Percentiles rank a stretch among this genome's conserved stretches.
Evolutionary conservation across 30 jellyfish, hydroid and myxozoan species (phyloP).

Genomic region (Haliclystus octoradiatus): DNA sequence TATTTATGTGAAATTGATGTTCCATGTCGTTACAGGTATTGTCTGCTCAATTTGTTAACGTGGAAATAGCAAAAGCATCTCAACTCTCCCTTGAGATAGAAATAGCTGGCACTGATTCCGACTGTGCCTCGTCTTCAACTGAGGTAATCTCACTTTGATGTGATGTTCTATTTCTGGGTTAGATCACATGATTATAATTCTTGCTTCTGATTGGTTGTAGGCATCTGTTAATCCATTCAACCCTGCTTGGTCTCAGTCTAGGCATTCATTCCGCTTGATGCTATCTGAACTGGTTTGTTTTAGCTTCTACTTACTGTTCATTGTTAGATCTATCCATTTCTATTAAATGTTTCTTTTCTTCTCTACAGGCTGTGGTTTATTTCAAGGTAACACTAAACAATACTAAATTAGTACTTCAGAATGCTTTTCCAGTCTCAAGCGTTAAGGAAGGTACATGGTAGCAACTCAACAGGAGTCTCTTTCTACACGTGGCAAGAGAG

Average conservation of each 20-base stretch:
- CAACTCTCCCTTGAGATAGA: slow-evolving; percentile 56
- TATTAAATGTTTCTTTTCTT: background rate
- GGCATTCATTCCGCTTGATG: slow-evolving; percentile 14
- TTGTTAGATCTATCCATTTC: too few relatives aligned
- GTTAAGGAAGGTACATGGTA: slow-evolving; percentile 55
- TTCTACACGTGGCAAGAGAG: too few relatives aligned
- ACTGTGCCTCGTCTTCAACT: slow-evolving; percentile 18
- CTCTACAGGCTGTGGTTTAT: slow-evolving; percentile 51
- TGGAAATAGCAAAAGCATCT: slow-evolving; percentile 27
- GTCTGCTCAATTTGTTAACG: slow-evolving; percentile 59
- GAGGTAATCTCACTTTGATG: slow-evolving; percentile 19
- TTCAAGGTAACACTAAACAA: slow-evolving; percentile 44
- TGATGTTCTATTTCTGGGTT: background rate
- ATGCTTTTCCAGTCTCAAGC: slow-evolving; percentile 33
- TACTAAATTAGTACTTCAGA: slow-evolving; percentile 36
- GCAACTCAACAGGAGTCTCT: too few relatives aligned
- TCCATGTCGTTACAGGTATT: slow-evolving; percentile 21
- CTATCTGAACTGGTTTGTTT: slow-evolving; percentile 43
- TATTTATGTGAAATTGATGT: background rate
- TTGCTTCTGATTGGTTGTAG: slow-evolving; percentile 2
- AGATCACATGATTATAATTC: background rate
- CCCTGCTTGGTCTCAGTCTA: slow-evolving; percentile 50
- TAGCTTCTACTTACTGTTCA: too few relatives aligned
- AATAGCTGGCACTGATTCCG: slow-evolving; percentile 55
- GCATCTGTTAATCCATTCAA: slow-evolving; percentile 31